phyloP scores from a whole-genome alignment of 2,113 vertebrate genomes.

The Microtus ochrogaster region DNA sequence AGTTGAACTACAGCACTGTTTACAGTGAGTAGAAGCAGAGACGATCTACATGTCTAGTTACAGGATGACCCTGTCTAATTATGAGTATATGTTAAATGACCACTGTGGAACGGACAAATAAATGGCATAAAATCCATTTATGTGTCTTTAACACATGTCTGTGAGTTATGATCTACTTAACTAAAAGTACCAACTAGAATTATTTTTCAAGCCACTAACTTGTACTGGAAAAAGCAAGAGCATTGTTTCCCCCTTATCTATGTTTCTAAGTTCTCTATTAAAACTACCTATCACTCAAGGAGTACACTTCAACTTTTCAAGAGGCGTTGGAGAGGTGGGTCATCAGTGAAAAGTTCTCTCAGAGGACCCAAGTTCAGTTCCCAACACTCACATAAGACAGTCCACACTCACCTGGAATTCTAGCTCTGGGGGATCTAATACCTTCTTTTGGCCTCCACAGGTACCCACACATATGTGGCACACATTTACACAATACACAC shows the following conservation, averaged over 20 bases:
- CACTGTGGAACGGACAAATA: background rate
- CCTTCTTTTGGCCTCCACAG: background rate
- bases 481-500: background rate
- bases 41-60: background rate
- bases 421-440: background rate
- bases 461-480: background rate
- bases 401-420: background rate
- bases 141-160: background rate
- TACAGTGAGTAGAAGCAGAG: background rate
- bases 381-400: background rate
- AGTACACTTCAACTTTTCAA: background rate
- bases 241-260: background rate
- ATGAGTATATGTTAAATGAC: background rate
- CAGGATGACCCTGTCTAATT: background rate
- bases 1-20: rapidly evolving
- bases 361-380: background rate
- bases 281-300: background rate
- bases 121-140: background rate
- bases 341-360: background rate
- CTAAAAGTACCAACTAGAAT: background rate
- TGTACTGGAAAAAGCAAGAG: background rate
- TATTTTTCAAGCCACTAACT: background rate
- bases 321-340: background rate
- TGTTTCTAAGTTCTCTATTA: background rate
- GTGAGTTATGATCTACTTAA: background rate